Base-by-base conservation (phyloP, 35 echinoderm and acorn worm species). In the Stichopus chloronotus region DNA sequence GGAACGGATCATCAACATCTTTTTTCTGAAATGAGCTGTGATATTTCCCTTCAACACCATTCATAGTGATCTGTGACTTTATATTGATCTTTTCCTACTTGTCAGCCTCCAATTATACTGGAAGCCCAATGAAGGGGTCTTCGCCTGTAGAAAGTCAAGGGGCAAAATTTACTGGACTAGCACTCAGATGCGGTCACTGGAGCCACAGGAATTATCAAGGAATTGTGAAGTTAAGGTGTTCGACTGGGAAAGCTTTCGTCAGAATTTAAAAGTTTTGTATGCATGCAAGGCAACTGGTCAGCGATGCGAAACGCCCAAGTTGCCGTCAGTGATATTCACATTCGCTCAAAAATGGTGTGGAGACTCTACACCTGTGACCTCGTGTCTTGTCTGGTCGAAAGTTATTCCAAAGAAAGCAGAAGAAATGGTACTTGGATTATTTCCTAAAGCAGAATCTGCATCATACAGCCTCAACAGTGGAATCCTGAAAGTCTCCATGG, bases 361-460 rank as follows among this genome's bases (percentile, higher is more conserved):
- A 8, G 59, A 89, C 7, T 71, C 57, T 52, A 5, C 57, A 11
- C 87, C 87, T 4, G 61, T 89, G 16, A 43, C 87, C 9, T 71
- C 59, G 7, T 89, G 87, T 43, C 60, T 89, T 4, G 87, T 89
- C 20, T 89, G 87, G 87, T 59, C 17, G 0, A 89, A 89, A 72
- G 87, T 89, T 8, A 52, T 89, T 52, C 87, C 87, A 7, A 89
- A 89, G 60, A 89, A 89, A 43, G 87, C 87, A 5, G 87, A 89
- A 5, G 87, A 89, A 7, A 89, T 89, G 87, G 60, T 89, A 4
- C 8, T 54, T 17, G 87, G 87, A 63, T n/a, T 89, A 72, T 89
- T 89, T 20, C 87, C 87, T 16, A 61, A 17, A 71, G 87, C 87
- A 25, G 52, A 43, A 9, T 71, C 86, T 21, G 86, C 86, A 10